Percentiles rank a stretch among this genome's conserved stretches.
Conservation (phyloP, 2,797 vertebrate genomes). For the Adelosebastes latens region DNA sequence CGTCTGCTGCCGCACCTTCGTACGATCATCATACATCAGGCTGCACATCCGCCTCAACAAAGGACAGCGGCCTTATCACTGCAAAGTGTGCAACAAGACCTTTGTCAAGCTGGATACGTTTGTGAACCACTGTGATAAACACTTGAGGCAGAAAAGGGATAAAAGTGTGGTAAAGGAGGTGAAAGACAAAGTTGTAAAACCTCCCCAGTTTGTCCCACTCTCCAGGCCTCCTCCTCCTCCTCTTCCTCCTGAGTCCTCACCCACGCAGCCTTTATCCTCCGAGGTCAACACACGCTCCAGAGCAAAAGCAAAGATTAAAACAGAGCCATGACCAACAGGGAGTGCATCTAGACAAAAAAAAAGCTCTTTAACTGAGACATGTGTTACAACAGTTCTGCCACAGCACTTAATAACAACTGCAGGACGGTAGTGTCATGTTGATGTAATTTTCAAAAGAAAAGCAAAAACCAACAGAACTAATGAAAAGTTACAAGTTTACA, state of each 20-base stretch:
- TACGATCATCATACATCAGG: conserved; percentile 75
- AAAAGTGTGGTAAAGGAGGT: conserved; percentile 40
- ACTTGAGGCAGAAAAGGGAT: conserved; percentile 71
- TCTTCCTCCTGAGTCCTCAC: conserved; percentile 29
- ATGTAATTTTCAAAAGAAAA: neutral
- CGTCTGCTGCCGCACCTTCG: conserved; percentile 72
- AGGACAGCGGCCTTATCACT: conserved; percentile 76
- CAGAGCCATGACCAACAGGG: conserved; percentile 45
- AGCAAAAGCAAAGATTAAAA: conserved; percentile 75
- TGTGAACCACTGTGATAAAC: conserved; percentile 78
- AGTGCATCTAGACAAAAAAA: neutral
- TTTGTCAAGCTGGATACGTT: conserved; percentile 78
- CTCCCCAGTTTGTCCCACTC: conserved; percentile 68
- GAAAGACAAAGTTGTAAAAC: conserved; percentile 69
- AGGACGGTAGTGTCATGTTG: neutral
- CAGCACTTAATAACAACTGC: neutral
- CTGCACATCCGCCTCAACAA: conserved; percentile 73
- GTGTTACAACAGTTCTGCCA: neutral
- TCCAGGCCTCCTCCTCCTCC: conserved; percentile 46
- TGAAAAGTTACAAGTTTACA: conserved; percentile 17
- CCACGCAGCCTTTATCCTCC: conserved; percentile 31
- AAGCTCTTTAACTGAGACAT: neutral
- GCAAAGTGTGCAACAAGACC: conserved; percentile 81
- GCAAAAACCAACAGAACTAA: neutral
- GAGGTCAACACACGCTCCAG: conserved; percentile 81